Evolutionary conservation across 2,888 invertebrate genomes (phyloP), one percentile per base, ranked within the genome.

Genomic region (Cataglyphis livida): DNA sequence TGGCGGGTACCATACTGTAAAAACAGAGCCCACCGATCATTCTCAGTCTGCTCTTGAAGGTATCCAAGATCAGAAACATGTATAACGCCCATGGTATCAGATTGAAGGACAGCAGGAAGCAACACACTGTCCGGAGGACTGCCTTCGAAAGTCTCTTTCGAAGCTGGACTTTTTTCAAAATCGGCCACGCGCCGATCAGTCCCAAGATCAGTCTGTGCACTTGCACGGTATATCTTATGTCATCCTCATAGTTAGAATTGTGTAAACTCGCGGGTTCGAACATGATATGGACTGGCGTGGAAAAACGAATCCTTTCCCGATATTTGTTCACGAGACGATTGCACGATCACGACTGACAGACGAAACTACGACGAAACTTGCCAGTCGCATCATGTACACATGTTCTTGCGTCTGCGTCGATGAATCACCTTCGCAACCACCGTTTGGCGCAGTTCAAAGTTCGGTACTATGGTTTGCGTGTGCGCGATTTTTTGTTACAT

Each of bases 1-100:
- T 89, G 6, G 54, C 81, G 0, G 90, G 68, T 0, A 87, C 85
- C 90, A 92, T 90, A 0, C 85, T 35, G 25, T 86, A 86, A 51
- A 88, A 90, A 54, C 87, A 89, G 5, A 89, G 59, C 0, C 90
- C 91, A 3, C 90, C 91, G 35, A 86, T 68, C 84, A 89, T 87
- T n/a, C 79, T 89, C 18, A 91, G 61, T 18, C 76, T 64, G 18
- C 12, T 48, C 0, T 54, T 35, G 4, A 64, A n/a, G 9, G 88
- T 85, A 35, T 87, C 83, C 64, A 88, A 82, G 10, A 85, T 79
- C 12, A 91, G 65, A 28, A 89, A 87, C 6, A 87, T 89, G 25
- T 88, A 84, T 0, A 91, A 75, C 0, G n/a, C 57, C 65, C 88
- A 89, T 4, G 91, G 90, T 28, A 91, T 73, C 3, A 91, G 64